These are phyloP conservation scores for Plagodis pulveraria DNA, from an alignment of 2,888 invertebrate genomes.

Conservation along the genomic window DNA sequence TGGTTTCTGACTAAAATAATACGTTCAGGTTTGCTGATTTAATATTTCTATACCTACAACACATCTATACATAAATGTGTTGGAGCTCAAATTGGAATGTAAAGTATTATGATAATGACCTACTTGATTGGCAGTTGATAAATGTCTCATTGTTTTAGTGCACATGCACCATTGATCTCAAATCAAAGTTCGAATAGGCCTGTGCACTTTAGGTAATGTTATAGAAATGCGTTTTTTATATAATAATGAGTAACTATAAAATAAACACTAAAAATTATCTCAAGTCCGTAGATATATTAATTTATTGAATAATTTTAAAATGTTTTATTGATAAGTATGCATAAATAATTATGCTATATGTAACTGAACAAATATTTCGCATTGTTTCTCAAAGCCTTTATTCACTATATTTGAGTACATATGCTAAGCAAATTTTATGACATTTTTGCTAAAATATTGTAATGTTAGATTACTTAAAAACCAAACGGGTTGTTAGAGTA, in stretches of 20 bases:
- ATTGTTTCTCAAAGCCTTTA: neutral
- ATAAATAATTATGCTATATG: neutral
- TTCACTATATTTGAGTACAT: neutral
- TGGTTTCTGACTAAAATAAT: too few relatives aligned
- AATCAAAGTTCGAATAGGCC: slow-evolving; percentile 3
- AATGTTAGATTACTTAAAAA: slow-evolving; percentile 1
- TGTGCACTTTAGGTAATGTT: slow-evolving; percentile 1
- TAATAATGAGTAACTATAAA: neutral
- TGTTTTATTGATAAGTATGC: neutral
- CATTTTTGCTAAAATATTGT: slow-evolving; percentile 6
- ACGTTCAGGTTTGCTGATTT: too few relatives aligned
- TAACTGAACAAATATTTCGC: slow-evolving; percentile 9
- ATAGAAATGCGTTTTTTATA: neutral
- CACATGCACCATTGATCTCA: slow-evolving; percentile 9
- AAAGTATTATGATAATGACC: neutral
- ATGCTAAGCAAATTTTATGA: slow-evolving; percentile 18
- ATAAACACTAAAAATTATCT: neutral
- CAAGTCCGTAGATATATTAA: neutral
- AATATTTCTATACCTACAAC: too few relatives aligned
- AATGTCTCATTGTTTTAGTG: slow-evolving; percentile 4
- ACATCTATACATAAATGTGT: neutral
- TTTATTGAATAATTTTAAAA: neutral
- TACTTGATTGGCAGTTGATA: neutral
- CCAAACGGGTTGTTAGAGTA: slow-evolving; percentile 5
- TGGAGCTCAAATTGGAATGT: neutral